Evolutionary conservation across 2,888 invertebrate genomes (phyloP), one percentile per base, ranked within the genome.

Genomic region (Plebejus argus): DNA sequence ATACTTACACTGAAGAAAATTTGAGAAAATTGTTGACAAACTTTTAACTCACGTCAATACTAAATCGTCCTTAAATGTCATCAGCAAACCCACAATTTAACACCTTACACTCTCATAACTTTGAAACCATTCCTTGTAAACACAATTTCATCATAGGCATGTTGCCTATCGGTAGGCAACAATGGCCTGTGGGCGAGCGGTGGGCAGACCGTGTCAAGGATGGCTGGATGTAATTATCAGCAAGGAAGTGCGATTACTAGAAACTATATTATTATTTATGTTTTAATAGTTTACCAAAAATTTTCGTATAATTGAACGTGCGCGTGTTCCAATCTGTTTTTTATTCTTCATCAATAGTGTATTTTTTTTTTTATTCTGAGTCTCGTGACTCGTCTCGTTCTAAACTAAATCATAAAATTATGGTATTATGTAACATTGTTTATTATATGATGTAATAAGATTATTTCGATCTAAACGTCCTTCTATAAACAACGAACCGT

Each of bases 161-260:
- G 15, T 70, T 35, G 72, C 78, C 76, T 77, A 70, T 76, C 74
- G 53, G 79, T 77, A 77, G 75, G 78, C 78, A 81, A 82, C 82
- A 83, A 81, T 83, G 78, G 80, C 81, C 78, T 5, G 89, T 88
- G 86, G 87, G 89, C 83, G 87, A 78, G 77, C 71, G 81, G 90
- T 90, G 87, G 91, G 91, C 83, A 76, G 87, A 86, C 84, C 86
- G 84, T 90, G 92, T 88, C 92, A 92, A 92, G 92, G 91, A 89
- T 90, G 80, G 81, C 84, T 83, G 87, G 88, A 88, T 45, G 5
- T 72, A 15, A 23, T 45, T 72, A 39, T 45, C 45, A 45, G 49
- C 72, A 45, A 72, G 72, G 72, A 72, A 72, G 66, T 66, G 66
- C 28, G 66, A 66, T 33, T 66, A 33, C 15, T 66, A 70, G 66